Evolutionary conservation across 2,113 vertebrate genomes (phyloP).

Genomic region (Acinonyx jubatus): DNA sequence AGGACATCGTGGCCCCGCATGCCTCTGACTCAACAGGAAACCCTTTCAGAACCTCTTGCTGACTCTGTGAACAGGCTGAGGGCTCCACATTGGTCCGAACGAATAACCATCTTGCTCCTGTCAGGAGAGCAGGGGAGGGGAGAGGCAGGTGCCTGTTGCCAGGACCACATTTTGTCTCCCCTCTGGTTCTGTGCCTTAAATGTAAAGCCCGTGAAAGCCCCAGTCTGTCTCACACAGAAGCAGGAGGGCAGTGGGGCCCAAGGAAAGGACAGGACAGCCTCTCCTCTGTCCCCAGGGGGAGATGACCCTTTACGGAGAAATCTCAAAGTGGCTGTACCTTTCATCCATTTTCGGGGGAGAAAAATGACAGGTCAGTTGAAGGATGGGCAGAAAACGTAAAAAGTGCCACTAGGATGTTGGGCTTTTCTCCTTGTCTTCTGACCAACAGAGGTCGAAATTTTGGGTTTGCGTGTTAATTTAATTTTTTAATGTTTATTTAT

Average conservation of each 20-base stretch:
- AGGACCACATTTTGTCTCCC: not conserved
- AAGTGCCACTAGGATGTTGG: not conserved
- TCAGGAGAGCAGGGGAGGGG: not conserved
- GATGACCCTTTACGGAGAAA: not conserved
- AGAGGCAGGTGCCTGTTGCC: rapidly evolving
- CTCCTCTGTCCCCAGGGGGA: rapidly evolving
- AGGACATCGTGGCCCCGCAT: not conserved
- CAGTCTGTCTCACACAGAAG: not conserved
- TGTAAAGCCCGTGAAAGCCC: not conserved
- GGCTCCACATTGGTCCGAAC: not conserved
- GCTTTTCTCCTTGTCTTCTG: not conserved
- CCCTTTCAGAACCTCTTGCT: not conserved
- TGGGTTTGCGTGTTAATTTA: not conserved
- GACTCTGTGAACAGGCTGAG: not conserved
- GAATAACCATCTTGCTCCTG: not conserved
- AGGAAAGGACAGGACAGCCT: not conserved
- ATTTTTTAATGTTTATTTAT: not conserved
- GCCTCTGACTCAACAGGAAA: not conserved
- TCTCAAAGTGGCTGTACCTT: not conserved
- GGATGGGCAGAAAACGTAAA: not conserved
- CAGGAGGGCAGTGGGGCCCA: rapidly evolving
- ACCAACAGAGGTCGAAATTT: not conserved
- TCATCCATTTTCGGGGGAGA: not conserved
- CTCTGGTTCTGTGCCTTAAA: not conserved
- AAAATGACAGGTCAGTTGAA: not conserved